Base-by-base conservation (phyloP, 2,113 vertebrate species). In the Gymnarchus niloticus region DNA sequence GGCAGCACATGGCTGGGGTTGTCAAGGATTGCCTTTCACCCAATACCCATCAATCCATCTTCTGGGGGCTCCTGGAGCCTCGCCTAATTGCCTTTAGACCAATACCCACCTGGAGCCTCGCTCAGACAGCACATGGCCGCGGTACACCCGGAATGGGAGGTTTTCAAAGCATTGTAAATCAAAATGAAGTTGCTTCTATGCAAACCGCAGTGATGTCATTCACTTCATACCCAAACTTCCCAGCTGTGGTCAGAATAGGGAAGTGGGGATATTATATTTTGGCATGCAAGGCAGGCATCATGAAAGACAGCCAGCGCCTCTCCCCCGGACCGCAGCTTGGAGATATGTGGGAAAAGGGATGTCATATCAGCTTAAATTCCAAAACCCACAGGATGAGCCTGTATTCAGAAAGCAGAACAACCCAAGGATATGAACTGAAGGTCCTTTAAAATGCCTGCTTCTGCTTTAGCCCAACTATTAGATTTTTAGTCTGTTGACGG, bases 181-280 rank as follows among this genome's bases (percentile, higher is more conserved):
- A 78, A 78, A 78, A 82, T 54, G 28, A 52, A 78, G 76, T 48
- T 48, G 44, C 23, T 82, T 82, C n/a, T 56, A 33, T 19, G 49
- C 28, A 54, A 82, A 56, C 51, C 28, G 33, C 80, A 56, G 51
- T 56, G 25, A 54, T 51, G 17, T 12, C 23, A 33, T 78, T 21
- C 37, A 56, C 14, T 81, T 37, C 52, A 57, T 54, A 28, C 59
- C 83, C n/a, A 52, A 81, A 77, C 25, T 44, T 81, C 28, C 56
- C 56, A 82, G 87, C 83, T 87, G 37, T 83, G 87, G 84, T 86
- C 49, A 83, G 57, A 88, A 87, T 23, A 83, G 84, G 51, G 17
- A 33, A 37, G 86, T 12, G 80, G 52, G 41, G 84, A 56, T 77
- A 87, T 85, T 86, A 88, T 61, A 28, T 56, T 69, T 9, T 5